Evolutionary conservation across 2,888 invertebrate genomes (phyloP).

Genomic region (Trichopoda pennipes): DNA sequence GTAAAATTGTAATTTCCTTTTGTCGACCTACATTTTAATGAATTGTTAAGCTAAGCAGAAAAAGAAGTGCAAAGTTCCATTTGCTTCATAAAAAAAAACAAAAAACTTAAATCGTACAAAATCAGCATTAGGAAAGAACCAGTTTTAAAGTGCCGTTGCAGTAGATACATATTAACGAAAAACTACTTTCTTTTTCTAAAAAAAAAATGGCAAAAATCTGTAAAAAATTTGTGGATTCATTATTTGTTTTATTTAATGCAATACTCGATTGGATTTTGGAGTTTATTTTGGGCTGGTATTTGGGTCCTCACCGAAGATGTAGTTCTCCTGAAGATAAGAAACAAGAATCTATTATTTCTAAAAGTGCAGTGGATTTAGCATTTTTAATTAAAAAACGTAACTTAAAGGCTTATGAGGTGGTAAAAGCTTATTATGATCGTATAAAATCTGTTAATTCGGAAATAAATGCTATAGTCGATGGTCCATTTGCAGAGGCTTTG

Average conservation of each 20-base stretch:
- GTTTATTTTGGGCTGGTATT: slow-evolving; percentile 75
- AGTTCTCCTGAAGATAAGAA: slow-evolving; percentile 71
- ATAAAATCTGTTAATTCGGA: slow-evolving; percentile 87
- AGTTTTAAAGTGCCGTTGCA: slow-evolving; percentile 26
- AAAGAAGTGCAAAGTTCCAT: background rate
- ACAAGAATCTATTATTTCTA: slow-evolving; percentile 79
- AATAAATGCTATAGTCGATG: slow-evolving; percentile 91
- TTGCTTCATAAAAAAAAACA: background rate
- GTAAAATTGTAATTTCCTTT: no score
- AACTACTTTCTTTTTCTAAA: background rate
- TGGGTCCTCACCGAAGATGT: slow-evolving; percentile 75
- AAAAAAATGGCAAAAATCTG: slow-evolving; percentile 55
- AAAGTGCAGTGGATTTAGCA: slow-evolving; percentile 87
- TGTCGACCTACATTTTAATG: no score
- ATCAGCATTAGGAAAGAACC: slow-evolving; percentile 17
- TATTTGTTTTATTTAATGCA: slow-evolving; percentile 75
- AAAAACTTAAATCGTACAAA: background rate
- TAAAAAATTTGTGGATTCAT: slow-evolving; percentile 71
- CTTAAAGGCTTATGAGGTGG: slow-evolving; percentile 86
- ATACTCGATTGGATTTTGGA: slow-evolving; percentile 75
- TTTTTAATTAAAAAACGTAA: slow-evolving; percentile 85
- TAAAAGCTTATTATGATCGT: slow-evolving; percentile 88
- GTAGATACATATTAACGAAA: background rate
- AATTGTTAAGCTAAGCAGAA: background rate
- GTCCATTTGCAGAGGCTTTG: slow-evolving; percentile 89